These are phyloP conservation scores for Phaenicophaeus curvirostris DNA, from an alignment of 2,797 vertebrate genomes.

Conservation along the genomic window DNA sequence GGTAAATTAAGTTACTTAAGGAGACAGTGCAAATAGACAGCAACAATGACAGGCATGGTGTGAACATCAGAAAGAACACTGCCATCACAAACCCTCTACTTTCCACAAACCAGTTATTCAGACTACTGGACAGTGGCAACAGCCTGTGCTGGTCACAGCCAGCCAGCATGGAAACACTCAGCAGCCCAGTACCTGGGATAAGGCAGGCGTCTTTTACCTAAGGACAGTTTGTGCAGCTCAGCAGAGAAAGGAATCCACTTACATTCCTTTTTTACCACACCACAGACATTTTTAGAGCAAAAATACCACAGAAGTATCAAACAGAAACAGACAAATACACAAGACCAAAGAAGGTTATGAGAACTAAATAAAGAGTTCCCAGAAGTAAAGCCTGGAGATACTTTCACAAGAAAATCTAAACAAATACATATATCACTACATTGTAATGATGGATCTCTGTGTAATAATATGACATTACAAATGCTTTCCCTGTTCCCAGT, in stretches of 20 bases:
- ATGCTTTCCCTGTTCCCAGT: not conserved
- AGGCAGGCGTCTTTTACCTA: not conserved
- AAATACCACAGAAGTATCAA: not conserved
- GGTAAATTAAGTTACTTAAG: not conserved
- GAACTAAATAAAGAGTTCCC: not conserved
- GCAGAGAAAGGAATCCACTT: not conserved
- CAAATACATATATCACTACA: not conserved
- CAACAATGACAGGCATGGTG: not conserved
- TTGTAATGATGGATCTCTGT: not conserved
- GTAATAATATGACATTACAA: not conserved
- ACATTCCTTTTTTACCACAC: not conserved
- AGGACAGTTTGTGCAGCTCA: not conserved
- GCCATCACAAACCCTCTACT: not conserved
- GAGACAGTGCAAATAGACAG: not conserved
- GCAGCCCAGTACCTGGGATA: not conserved
- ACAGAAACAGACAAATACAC: not conserved
- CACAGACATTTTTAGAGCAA: not conserved
- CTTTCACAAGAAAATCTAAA: accelerated
- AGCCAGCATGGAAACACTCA: not conserved
- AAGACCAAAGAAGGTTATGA: not conserved
- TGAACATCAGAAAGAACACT: not conserved
- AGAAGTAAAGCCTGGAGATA: not conserved
- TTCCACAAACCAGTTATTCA: not conserved
- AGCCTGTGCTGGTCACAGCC: not conserved
- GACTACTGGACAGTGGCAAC: not conserved